Base-by-base conservation (phyloP, 2,113 vertebrate species). In the Siphamia tubifer region DNA sequence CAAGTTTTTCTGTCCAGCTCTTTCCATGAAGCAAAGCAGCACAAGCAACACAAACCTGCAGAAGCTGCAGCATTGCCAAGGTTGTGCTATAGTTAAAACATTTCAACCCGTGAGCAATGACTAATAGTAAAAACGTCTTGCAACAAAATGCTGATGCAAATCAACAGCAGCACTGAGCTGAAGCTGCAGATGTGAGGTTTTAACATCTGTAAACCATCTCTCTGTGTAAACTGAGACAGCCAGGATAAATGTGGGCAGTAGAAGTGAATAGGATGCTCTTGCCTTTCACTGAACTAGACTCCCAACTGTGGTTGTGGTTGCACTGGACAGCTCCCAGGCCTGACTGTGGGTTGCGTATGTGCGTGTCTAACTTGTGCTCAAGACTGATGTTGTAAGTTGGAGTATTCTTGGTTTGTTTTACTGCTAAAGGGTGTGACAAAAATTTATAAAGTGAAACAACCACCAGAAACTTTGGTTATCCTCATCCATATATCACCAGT, bases 141-240 rank as follows among this genome's bases (percentile, higher is more conserved):
- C 40, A 30, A 60, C 27, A 68, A 44, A 64, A 52, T 31, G 49
- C 34, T 54, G 38, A 81, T 56, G 13, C 42, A 57, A 39, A 55
- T 63, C 42, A 54, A 15, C 56, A 64, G 39, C 65, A 52, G 52
- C 38, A 4, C 17, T 31, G 35, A 68, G 52, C 61, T 28, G 28
- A 44, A 69, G 64, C 70, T 57, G 68, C 52, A 74, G 48, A 70
- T 60, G 38, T 77, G 65, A 28, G 19, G 11, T 44, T 72, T 63
- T 8, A 24, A 76, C 77, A 83, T 86, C 81, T 86, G 77, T 68
- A 58, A 82, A 70, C 70, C 68, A 79, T 82, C 64, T 82, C 19
- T 65, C n/a, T 1, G 60, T 27, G 71, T 74, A 74, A 74, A 74
- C 35, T 24, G 68, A 79, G 67, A 74, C 71, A 56, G 63, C 39